These are phyloP conservation scores for Irena cyanogastra DNA, from an alignment of 2,113 vertebrate species.

Conservation along the genomic window DNA sequence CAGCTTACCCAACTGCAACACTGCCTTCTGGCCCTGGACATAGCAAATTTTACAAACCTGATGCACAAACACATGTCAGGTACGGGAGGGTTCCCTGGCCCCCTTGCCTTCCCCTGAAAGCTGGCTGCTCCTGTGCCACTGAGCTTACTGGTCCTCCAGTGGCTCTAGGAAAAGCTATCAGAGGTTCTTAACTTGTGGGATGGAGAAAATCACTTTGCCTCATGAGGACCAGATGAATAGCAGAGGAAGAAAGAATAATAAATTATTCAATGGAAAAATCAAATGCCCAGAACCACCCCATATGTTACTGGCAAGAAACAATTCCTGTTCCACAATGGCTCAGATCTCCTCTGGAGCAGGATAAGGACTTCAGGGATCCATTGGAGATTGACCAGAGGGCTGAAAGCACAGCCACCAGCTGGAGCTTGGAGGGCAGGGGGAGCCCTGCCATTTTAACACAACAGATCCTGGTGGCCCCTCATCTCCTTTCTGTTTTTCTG, in stretches of 20 bases:
- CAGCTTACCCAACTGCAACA: background rate
- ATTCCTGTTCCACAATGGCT: background rate
- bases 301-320: background rate
- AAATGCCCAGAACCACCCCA: background rate
- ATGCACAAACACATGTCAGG: fast-evolving
- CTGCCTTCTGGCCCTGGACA: background rate
- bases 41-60: background rate
- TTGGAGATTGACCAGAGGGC: fast-evolving
- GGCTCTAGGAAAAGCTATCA: background rate
- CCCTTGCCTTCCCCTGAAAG: fast-evolving
- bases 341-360: background rate
- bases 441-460: background rate
- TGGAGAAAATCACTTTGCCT: background rate
- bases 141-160: background rate
- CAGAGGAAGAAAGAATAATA: background rate
- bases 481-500: background rate
- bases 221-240: background rate
- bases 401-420: background rate
- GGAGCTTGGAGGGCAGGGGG: background rate
- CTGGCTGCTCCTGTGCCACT: background rate
- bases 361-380: background rate
- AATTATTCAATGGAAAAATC: background rate
- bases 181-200: background rate
- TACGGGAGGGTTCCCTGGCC: background rate
- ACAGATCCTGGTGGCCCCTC: background rate